These are phyloP conservation scores for Chromis chromis DNA, from an alignment of 2,797 vertebrate genomes.

Conservation along the genomic window DNA sequence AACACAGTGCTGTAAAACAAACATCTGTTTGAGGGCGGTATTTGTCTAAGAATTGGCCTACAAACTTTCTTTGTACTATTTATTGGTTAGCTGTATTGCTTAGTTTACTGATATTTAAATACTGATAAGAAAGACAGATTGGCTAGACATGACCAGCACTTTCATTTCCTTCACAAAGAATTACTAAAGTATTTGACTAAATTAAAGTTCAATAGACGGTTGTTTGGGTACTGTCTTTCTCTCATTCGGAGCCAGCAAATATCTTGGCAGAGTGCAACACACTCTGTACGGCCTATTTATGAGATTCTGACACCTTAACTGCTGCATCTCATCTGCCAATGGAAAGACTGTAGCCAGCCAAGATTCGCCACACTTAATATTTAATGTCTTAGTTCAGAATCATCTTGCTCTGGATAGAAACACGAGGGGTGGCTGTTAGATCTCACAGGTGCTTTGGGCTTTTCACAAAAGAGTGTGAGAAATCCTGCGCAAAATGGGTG, in stretches of 20 bases:
- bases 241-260: constrained; percentile 23
- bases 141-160: neutral
- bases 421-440: constrained; percentile 53
- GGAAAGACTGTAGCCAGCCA: constrained; percentile 72
- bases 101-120: neutral
- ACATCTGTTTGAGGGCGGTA: neutral
- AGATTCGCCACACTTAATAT: constrained; percentile 78
- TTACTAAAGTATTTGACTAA: neutral
- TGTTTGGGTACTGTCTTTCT: neutral
- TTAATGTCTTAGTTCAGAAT: constrained; percentile 72
- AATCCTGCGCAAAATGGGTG: constrained; percentile 38
- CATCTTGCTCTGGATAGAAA: constrained; percentile 52
- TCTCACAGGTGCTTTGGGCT: constrained; percentile 68
- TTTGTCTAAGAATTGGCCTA: neutral
- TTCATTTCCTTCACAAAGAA: neutral
- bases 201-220: constrained; percentile 10
- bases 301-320: constrained; percentile 68
- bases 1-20: constrained; percentile 19
- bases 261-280: neutral
- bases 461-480: constrained; percentile 67
- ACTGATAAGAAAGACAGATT: neutral
- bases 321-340: constrained; percentile 55
- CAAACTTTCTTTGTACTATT: neutral
- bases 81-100: constrained; percentile 12
- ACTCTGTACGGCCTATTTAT: constrained; percentile 27